Percentiles rank a stretch among this genome's conserved stretches.
These are phyloP conservation scores for Lycocerus yunnanus DNA, from an alignment of 2,888 invertebrate species.

Conservation along the genomic window DNA sequence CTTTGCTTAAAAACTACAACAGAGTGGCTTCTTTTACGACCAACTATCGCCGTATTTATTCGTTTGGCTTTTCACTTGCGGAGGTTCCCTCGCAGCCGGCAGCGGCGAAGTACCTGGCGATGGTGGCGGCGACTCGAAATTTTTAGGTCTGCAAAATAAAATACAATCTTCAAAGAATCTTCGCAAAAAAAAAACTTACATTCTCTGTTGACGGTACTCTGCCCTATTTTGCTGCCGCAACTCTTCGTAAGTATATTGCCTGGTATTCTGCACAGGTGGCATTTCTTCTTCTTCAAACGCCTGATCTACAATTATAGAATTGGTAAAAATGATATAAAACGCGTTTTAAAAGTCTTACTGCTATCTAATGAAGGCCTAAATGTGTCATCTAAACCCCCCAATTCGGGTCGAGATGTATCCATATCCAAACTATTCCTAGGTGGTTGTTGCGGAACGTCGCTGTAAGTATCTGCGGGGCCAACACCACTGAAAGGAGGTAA, in stretches of 20 bases:
- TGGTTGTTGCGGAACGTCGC: conserved; percentile 60
- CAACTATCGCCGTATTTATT: conserved; percentile 46
- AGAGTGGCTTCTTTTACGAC: conserved; percentile 26
- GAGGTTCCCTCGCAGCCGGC: conserved; percentile 14
- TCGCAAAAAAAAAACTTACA: conserved; percentile 21
- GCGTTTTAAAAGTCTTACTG: conserved; percentile 48
- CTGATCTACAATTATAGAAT: conserved; percentile 41
- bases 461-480: conserved; percentile 59
- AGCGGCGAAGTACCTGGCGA: conserved; percentile 14
- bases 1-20: not conserved
- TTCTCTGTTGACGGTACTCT: conserved; percentile 57
- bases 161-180: not conserved
- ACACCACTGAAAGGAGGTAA: conserved; percentile 56
- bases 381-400: conserved; percentile 64
- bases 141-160: conserved; percentile 2
- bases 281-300: conserved; percentile 59
- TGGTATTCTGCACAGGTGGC: conserved; percentile 52
- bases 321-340: not conserved
- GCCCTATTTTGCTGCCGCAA: conserved; percentile 72
- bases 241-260: conserved; percentile 71
- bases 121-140: conserved; percentile 20
- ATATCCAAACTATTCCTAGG: conserved; percentile 60
- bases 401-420: conserved; percentile 66
- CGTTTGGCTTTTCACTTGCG: conserved; percentile 25
- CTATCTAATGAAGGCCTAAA: conserved; percentile 61